These are phyloP conservation scores for Probaryconus sp. DNA, from an alignment of 1,140 invertebrate species.

Conservation along the genomic window DNA sequence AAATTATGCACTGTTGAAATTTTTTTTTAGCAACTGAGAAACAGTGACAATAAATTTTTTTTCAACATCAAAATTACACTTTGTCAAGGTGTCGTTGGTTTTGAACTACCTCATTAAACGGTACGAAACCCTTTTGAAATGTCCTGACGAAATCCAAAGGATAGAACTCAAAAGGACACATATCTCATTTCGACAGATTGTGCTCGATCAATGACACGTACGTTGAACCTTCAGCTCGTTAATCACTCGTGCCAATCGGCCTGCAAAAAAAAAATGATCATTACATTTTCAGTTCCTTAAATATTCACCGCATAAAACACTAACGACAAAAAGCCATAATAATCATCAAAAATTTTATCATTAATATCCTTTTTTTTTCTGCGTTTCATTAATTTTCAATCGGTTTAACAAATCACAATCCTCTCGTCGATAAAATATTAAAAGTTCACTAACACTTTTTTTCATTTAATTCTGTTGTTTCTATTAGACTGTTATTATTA, in stretches of 20 bases:
- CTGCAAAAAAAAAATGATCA: slow-evolving; percentile 54
- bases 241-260: slow-evolving; percentile 46
- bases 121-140: slow-evolving; percentile 21
- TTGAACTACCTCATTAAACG: slow-evolving; percentile 36
- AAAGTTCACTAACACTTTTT: too few relatives aligned
- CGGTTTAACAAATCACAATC: too few relatives aligned
- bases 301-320: slow-evolving; percentile 11
- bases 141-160: slow-evolving; percentile 13
- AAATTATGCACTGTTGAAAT: too few relatives aligned
- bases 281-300: slow-evolving; percentile 42
- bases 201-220: slow-evolving; percentile 56
- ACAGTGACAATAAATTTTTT: too few relatives aligned
- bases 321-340: slow-evolving; percentile 17
- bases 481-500: too few relatives aligned
- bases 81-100: slow-evolving; percentile 36
- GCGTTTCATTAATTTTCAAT: too few relatives aligned
- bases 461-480: too few relatives aligned
- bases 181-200: slow-evolving; percentile 57
- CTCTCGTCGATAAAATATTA: too few relatives aligned
- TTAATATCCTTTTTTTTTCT: too few relatives aligned
- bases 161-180: slow-evolving; percentile 43
- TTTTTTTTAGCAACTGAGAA: too few relatives aligned
- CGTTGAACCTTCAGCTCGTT: slow-evolving; percentile 53
- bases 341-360: too few relatives aligned
- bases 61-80: slow-evolving; percentile 38